Conservation (phyloP, 1,140 invertebrate genomes). For the Camponotus floridanus region DNA sequence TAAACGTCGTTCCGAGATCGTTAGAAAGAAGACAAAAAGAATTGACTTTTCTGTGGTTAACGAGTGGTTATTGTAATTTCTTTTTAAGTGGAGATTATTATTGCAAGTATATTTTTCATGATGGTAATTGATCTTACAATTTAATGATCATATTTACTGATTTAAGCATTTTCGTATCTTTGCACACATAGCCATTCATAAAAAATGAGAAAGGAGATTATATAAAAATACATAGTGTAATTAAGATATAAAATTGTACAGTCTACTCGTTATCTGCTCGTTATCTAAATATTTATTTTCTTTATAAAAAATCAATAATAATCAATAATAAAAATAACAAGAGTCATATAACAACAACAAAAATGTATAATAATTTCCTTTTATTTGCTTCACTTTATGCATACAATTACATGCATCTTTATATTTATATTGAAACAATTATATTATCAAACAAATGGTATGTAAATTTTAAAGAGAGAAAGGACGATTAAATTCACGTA, state of each 20-base stretch:
- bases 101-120: constrained; percentile 15
- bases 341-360: neutral
- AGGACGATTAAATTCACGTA: neutral
- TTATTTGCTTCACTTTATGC: neutral
- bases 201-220: too few relatives aligned
- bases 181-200: neutral
- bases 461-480: neutral
- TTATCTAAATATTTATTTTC: neutral
- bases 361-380: neutral
- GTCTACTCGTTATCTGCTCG: neutral
- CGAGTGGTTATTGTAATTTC: constrained; percentile 37
- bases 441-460: neutral
- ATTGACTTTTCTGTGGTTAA: constrained; percentile 37
- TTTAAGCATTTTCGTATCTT: neutral
- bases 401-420: neutral
- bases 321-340: too few relatives aligned
- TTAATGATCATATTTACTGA: neutral
- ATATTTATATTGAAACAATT: constrained; percentile 27
- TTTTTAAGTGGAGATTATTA: constrained; percentile 23
- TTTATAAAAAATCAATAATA: neutral
- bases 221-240: neutral
- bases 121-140: constrained; percentile 11
- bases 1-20: constrained; percentile 52
- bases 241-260: neutral
- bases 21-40: constrained; percentile 22